phyloP scores from a whole-genome alignment of 2,888 invertebrate genomes.

The Drymonia ruficornis region DNA sequence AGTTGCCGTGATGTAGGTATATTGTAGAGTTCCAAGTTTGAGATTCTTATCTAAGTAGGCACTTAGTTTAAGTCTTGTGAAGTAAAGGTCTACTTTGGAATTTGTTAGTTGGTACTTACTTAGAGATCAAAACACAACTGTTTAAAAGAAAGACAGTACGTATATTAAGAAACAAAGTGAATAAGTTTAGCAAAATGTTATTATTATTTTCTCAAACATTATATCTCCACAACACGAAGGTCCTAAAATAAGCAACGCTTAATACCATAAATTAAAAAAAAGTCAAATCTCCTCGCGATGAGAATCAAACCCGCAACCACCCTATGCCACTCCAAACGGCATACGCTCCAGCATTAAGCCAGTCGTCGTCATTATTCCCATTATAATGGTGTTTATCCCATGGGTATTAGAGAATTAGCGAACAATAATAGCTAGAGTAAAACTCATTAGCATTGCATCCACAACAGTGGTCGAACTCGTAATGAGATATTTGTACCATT shows the following conservation, averaged over 20 bases:
- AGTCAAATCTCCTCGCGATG: too few species aligned
- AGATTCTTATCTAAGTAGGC: conserved; percentile 20
- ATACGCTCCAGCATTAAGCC: too few species aligned
- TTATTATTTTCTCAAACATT: too few species aligned
- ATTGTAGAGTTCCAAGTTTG: conserved; percentile 44
- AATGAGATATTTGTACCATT: conserved; percentile 52
- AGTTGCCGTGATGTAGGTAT: conserved; percentile 22
- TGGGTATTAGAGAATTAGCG: conserved; percentile 23
- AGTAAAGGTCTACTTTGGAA: not conserved
- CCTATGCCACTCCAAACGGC: too few species aligned
- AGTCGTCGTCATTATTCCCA: too few species aligned
- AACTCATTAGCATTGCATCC: conserved; percentile 42
- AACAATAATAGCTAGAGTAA: conserved; percentile 34
- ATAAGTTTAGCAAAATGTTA: too few species aligned
- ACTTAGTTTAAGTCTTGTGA: conserved; percentile 17
- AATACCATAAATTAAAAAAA: too few species aligned
- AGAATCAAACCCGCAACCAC: too few species aligned
- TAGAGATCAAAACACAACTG: not conserved
- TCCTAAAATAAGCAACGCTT: too few species aligned
- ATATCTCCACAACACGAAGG: too few species aligned
- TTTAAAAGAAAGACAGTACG: not conserved
- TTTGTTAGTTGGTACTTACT: too few species aligned
- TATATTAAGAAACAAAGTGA: too few species aligned
- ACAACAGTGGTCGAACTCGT: conserved; percentile 21
- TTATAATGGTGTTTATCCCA: conserved; percentile 4